Evolutionary conservation across 1,140 invertebrate genomes (phyloP).

Genomic region (Drosophila persimilis): DNA sequence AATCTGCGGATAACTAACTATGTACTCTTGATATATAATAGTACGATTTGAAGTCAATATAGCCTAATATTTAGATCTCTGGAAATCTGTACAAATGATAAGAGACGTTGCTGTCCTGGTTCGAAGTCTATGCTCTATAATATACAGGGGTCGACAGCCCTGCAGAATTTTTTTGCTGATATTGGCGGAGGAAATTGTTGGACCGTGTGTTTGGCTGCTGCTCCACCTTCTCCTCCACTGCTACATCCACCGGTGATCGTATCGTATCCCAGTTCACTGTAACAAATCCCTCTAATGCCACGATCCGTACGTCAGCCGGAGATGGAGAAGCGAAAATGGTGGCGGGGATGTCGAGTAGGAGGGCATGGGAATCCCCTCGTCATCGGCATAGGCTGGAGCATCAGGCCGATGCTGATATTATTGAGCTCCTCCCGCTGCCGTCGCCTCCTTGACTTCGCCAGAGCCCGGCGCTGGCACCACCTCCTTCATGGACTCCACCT

Average conservation of each 20-base stretch:
- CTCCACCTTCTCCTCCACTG: slow-evolving; percentile 11
- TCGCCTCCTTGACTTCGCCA: slow-evolving; percentile 51
- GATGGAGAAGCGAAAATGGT: slow-evolving; percentile 36
- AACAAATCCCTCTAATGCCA: slow-evolving; percentile 8
- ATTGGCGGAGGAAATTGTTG: slow-evolving; percentile 1
- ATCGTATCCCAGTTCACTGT: slow-evolving; percentile 29
- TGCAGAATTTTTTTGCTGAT: no score
- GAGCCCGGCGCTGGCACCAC: slow-evolving; percentile 28
- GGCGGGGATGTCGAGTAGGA: slow-evolving; percentile 57
- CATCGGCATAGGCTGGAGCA: slow-evolving; percentile 6
- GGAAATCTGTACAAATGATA: no score
- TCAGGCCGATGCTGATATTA: slow-evolving; percentile 38
- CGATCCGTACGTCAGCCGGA: neutral
- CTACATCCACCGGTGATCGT: no score
- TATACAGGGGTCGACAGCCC: no score
- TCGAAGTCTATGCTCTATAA: no score
- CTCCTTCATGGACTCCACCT: slow-evolving; percentile 82
- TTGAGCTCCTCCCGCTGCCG: slow-evolving; percentile 35
- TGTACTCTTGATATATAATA: no score
- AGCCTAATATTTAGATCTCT: no score
- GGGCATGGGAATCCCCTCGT: no score
- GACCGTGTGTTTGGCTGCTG: slow-evolving; percentile 17
- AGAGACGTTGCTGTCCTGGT: no score
- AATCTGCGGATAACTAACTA: no score
- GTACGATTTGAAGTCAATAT: no score